Percentiles rank a stretch among this genome's conserved stretches.
Evolutionary conservation across 2,113 vertebrate species (phyloP).

Genomic region (Heterocephalus glaber): DNA sequence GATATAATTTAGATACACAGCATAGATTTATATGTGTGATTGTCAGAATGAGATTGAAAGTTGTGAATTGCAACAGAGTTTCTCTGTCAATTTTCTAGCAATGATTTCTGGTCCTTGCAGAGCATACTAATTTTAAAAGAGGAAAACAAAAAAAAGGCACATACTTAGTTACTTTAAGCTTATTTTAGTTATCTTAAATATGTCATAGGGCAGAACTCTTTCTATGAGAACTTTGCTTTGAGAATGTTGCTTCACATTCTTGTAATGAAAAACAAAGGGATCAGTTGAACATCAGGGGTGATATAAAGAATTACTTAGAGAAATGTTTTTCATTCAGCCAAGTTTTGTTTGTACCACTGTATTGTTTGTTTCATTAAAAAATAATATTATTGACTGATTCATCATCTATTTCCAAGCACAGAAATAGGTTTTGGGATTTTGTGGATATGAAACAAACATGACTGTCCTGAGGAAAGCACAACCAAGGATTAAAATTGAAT

Average conservation of each 20-base stretch:
- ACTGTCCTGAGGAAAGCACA: conserved; percentile 70
- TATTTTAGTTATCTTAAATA: background rate
- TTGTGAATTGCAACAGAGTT: background rate
- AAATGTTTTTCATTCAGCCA: background rate
- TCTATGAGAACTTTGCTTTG: background rate
- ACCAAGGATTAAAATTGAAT: conserved; percentile 77
- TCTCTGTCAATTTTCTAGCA: conserved; percentile 13
- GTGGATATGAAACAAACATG: conserved; percentile 15
- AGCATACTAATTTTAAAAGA: conserved; percentile 18
- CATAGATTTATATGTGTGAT: background rate
- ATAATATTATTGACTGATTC: conserved; percentile 48
- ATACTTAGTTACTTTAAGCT: background rate
- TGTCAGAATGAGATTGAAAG: background rate
- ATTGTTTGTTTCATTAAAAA: conserved; percentile 38
- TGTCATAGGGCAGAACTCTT: background rate
- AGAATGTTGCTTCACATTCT: background rate
- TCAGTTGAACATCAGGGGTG: background rate
- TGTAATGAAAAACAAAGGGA: background rate
- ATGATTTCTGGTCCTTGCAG: background rate
- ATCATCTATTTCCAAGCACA: conserved; percentile 16
- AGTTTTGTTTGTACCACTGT: background rate
- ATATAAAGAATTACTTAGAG: background rate
- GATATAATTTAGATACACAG: conserved; percentile 27
- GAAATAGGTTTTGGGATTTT: conserved; percentile 24
- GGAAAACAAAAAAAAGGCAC: background rate